Base-by-base conservation (phyloP, 64 coral and sea anemone genomes). In the Montipora capricornis region DNA sequence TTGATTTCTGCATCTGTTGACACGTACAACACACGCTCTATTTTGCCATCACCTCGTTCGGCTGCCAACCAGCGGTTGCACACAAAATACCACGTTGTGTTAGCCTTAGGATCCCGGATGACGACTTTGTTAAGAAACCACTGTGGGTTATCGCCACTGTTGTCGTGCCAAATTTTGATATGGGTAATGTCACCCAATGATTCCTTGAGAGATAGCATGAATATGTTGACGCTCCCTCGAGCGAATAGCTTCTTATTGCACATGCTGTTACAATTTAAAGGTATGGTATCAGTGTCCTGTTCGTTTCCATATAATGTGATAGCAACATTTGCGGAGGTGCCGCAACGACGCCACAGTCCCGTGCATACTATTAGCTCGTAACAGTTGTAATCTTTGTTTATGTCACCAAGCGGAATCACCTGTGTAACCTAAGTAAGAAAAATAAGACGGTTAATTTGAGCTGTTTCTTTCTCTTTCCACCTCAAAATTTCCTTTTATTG, bases 31-130 rank as follows among this genome's bases (percentile, higher is more conserved):
- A 95, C 91, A 74, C 91, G 80, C 20, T 95, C 94, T 73, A 98
- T 95, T 29, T 96, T 91, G 6, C 97, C 97, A 82, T 98, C 94
- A 45, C 84, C 88, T 67, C 93, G 87, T 73, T 98, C 97, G 2
- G 95, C 88, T 71, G 97, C 97, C 19, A 98, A 61, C 97, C 97
- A 98, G 13, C 90, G 92, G 59, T 98, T 95, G 16, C 68, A 93
- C 17, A 98, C 76, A 29, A 98, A 98, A 78, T 74, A 78, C 87
- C 94, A 98, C 77, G 93, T 82, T 52, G 64, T 87, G 51, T 94
- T 91, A 5, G 88, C 77, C 26, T 94, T 89, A 8, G 80, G 68
- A 26, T 98, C 91, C 22, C 91, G 90, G 51, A 98, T 88, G 44
- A 90, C 62, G 11, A 98, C 68, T 20, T 91, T 88, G 22, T 79